Percentiles rank a stretch among this genome's conserved stretches.
Conservation (phyloP, 2,888 invertebrate genomes). For the Tanypteryx hageni region DNA sequence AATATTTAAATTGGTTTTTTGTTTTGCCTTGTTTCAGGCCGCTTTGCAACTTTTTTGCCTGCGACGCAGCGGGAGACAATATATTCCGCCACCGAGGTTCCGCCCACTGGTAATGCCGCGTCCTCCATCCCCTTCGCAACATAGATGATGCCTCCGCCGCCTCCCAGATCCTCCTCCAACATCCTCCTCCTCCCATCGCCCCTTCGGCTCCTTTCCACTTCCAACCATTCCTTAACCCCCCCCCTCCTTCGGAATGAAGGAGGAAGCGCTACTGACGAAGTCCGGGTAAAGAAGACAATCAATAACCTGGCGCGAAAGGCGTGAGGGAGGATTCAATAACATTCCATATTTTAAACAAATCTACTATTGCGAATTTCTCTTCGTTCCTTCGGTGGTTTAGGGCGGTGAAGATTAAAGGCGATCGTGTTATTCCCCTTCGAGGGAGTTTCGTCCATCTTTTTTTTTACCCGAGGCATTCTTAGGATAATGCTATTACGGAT, state of each 20-base stretch:
- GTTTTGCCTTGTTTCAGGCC: constrained; percentile 56
- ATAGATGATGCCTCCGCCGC: not conserved
- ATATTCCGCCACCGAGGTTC: constrained; percentile 34
- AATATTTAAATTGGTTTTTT: constrained; percentile 64
- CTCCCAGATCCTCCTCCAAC: not conserved
- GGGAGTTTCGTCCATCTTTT: not conserved
- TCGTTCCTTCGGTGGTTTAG: no score
- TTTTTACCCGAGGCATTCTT: not conserved
- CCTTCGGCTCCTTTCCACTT: not conserved
- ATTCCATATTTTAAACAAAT: constrained; percentile 11
- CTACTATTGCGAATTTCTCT: not conserved
- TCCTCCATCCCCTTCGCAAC: not conserved
- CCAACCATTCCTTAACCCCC: not conserved
- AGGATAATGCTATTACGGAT: constrained; percentile 13
- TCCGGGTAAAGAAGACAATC: not conserved
- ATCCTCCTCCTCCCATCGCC: not conserved
- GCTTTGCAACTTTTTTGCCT: constrained; percentile 54
- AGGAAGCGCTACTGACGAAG: not conserved
- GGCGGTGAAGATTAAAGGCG: no score
- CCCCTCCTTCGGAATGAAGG: not conserved
- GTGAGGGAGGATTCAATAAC: constrained; percentile 4
- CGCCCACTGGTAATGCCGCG: constrained; percentile 45
- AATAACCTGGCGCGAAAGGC: not conserved
- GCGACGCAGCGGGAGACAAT: constrained; percentile 41
- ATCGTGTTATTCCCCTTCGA: not conserved